phyloP scores from a whole-genome alignment of 2,888 invertebrate species.

The Cinara cedri region DNA sequence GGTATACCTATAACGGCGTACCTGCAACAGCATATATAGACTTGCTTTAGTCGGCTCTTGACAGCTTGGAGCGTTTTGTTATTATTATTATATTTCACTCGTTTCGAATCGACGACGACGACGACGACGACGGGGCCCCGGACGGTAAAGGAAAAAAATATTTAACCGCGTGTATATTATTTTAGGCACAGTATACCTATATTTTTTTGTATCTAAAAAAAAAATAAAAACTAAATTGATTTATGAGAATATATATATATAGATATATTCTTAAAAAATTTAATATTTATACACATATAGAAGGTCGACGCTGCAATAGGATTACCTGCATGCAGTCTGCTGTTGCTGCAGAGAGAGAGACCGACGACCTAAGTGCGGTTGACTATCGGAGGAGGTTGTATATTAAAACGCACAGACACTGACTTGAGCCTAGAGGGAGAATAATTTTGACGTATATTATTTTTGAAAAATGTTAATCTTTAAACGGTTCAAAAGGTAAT shows the following conservation, averaged over 20 bases:
- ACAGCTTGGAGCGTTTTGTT: conserved; percentile 41
- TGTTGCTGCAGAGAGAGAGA: not conserved
- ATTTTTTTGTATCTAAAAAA: conserved; percentile 40
- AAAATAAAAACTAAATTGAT: conserved; percentile 51
- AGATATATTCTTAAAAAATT: conserved; percentile 3
- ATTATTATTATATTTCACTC: conserved; percentile 48
- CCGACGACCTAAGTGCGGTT: conserved; percentile 12
- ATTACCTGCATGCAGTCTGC: conserved; percentile 15
- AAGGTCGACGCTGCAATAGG: conserved; percentile 25
- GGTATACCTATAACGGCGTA: not conserved
- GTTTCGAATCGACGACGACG: conserved; percentile 34
- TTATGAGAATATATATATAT: conserved; percentile 41
- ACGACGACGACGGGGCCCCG: conserved; percentile 3
- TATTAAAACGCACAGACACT: not conserved
- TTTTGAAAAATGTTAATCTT: conserved; percentile 52
- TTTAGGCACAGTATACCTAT: not conserved
- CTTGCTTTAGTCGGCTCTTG: conserved; percentile 38
- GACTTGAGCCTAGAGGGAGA: conserved; percentile 29
- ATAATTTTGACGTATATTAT: conserved; percentile 30
- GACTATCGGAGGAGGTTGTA: conserved; percentile 17
- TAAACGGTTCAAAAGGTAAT: conserved; percentile 19
- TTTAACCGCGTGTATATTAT: conserved; percentile 24
- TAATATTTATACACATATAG: not conserved
- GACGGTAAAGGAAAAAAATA: conserved; percentile 13
- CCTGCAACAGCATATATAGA: no score